Evolutionary conservation across 2,888 invertebrate species (phyloP).

Genomic region (Torymus auratus): DNA sequence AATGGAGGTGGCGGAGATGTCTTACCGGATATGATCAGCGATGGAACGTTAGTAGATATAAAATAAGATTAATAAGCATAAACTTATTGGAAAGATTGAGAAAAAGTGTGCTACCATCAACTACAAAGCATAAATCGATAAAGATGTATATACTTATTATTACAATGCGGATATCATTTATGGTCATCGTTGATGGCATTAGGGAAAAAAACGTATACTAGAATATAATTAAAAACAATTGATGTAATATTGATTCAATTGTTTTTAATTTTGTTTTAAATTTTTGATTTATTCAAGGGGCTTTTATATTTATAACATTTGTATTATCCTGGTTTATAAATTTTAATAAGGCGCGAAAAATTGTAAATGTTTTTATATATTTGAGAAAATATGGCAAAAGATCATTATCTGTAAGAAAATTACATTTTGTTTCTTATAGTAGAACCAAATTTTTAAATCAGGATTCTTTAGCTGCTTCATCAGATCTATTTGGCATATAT

Average conservation of each 20-base stretch:
- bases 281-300: not conserved
- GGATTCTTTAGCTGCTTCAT: slow-evolving; percentile 13
- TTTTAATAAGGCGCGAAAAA: slow-evolving; percentile 2
- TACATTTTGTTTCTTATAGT: not conserved
- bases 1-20: slow-evolving; percentile 64
- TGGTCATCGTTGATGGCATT: slow-evolving; percentile 29
- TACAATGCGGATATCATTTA: slow-evolving; percentile 16
- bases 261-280: slow-evolving; percentile 9
- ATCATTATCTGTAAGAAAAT: not conserved
- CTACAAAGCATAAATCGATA: slow-evolving; percentile 4
- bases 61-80: slow-evolving; percentile 44
- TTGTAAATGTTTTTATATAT: slow-evolving; percentile 7
- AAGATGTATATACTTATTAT: slow-evolving; percentile 53
- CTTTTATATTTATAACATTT: slow-evolving; percentile 42
- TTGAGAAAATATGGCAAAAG: not conserved
- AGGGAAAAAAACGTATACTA: not conserved
- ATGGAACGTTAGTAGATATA: slow-evolving; percentile 60
- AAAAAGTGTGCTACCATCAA: slow-evolving; percentile 39
- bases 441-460: slow-evolving; percentile 34
- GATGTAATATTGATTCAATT: slow-evolving; percentile 11
- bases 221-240: slow-evolving; percentile 28
- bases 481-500: slow-evolving; percentile 7
- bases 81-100: slow-evolving; percentile 12
- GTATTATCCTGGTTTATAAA: slow-evolving; percentile 37
- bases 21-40: slow-evolving; percentile 68